Evolutionary conservation across 1,140 invertebrate genomes (phyloP).

Genomic region (Homalodisca vitripennis): DNA sequence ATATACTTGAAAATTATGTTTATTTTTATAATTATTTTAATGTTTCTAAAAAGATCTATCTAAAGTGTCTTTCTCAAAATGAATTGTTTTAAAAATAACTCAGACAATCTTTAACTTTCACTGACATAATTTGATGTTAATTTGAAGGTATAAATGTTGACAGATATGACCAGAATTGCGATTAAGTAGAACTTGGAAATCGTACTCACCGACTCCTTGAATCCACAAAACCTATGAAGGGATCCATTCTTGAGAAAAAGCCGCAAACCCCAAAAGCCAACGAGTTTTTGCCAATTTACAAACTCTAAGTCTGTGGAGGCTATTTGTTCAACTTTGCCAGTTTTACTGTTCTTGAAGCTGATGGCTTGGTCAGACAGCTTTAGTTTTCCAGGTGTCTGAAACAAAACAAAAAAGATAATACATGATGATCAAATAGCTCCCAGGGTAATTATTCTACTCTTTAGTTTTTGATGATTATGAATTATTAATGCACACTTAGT

Average conservation of each 20-base stretch:
- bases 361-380: conserved; percentile 92
- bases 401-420: conserved; percentile 36
- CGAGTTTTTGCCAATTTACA: conserved; percentile 90
- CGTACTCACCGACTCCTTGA: conserved; percentile 80
- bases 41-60: no score
- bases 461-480: not conserved
- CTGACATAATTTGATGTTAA: no score
- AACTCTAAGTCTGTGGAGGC: conserved; percentile 81
- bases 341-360: conserved; percentile 94
- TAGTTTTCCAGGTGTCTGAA: conserved; percentile 77
- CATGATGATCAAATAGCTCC: not conserved
- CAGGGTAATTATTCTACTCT: not conserved
- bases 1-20: no score
- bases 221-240: conserved; percentile 90
- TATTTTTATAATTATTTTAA: no score
- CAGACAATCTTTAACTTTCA: no score
- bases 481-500: not conserved
- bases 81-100: no score
- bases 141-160: no score
- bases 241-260: conserved; percentile 90
- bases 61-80: no score
- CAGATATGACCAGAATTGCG: not conserved
- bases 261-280: conserved; percentile 84
- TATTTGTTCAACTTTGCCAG: conserved; percentile 94
- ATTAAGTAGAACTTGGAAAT: no score